A percentile compares a stretch with the other conserved stretches of the same genome.
phyloP scores from a whole-genome alignment of 2,888 invertebrate genomes.

The Steromphala cineraria region DNA sequence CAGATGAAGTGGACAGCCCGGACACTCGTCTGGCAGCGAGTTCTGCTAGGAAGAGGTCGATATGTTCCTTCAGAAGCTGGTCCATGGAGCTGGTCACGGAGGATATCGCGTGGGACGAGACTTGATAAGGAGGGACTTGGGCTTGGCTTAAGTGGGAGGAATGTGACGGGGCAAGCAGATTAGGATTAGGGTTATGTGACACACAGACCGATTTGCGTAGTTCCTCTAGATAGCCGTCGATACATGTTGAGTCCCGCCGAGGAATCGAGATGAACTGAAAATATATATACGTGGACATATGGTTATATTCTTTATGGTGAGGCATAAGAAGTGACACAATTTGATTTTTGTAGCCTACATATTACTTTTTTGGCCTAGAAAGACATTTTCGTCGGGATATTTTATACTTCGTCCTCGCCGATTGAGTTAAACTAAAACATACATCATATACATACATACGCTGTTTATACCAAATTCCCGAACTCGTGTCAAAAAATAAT shows the following conservation, averaged over 20 bases:
- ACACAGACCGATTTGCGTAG: neutral
- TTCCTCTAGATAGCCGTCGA: neutral
- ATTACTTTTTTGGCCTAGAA: too few relatives aligned
- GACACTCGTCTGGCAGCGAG: neutral
- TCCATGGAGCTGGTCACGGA: neutral
- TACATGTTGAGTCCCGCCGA: neutral
- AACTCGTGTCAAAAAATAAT: too few relatives aligned
- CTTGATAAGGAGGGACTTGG: too few relatives aligned
- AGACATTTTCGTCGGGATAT: too few relatives aligned
- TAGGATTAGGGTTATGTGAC: neutral
- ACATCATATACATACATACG: too few relatives aligned
- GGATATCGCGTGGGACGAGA: neutral
- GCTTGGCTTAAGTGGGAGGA: neutral
- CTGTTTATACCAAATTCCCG: too few relatives aligned
- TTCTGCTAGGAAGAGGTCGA: neutral
- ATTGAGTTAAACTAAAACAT: too few relatives aligned
- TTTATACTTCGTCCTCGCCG: too few relatives aligned
- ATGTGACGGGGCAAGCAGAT: neutral
- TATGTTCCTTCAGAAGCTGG: neutral
- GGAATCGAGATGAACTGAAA: constrained; percentile 1
- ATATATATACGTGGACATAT: too few relatives aligned
- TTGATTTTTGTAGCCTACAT: too few relatives aligned
- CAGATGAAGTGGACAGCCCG: neutral
- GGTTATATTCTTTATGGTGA: too few relatives aligned
- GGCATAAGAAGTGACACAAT: too few relatives aligned